Base-by-base conservation (phyloP, 2,797 vertebrate genomes). In the Rhynchotus rufescens region DNA sequence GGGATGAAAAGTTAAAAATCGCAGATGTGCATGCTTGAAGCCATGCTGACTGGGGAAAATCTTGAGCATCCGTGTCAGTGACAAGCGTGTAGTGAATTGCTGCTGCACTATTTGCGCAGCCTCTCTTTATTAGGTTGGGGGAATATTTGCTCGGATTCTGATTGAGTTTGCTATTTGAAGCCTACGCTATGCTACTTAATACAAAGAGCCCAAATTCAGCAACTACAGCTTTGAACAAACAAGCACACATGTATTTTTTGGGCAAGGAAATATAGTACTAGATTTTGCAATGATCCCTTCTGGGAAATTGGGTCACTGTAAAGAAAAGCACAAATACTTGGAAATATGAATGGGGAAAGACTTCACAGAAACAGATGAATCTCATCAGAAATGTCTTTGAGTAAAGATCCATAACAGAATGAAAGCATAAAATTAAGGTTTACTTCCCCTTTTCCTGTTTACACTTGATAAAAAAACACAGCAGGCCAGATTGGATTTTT, bases 11-110 rank as follows among this genome's bases (percentile, higher is more conserved):
- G 76, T 75, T 74, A 73, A 80, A 93, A 95, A 95, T 89, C 84
- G 62, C 51, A 92, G 86, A 78, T 59, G 14, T 60, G 80, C 66
- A 84, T 69, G 75, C 69, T 74, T 83, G 92, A 95, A 95, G 82
- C 57, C 26, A 14, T 66, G 90, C 66, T 86, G 87, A 94, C 71
- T 49, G 26, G 23, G 73, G 59, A 62, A 90, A 92, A 20, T 74
- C 64, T 79, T 93, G 21, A 34, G 74, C 75, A 76, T 61, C 10
- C 9, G 52, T 62, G 52, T 34, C 65, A 86, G 68, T 81, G 26
- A 84, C 61, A 96, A 93, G 96, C 80, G 74, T 91, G 73, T 69
- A 84, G 30, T 95, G 84, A 83, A 80, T 72, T 90, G 86, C 25
- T 71, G 26, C 93, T 84, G 76, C 81, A 69, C 92, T 94, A 92